These are phyloP conservation scores for Limanda limanda DNA, from an alignment of 2,113 vertebrate genomes.

Conservation along the genomic window DNA sequence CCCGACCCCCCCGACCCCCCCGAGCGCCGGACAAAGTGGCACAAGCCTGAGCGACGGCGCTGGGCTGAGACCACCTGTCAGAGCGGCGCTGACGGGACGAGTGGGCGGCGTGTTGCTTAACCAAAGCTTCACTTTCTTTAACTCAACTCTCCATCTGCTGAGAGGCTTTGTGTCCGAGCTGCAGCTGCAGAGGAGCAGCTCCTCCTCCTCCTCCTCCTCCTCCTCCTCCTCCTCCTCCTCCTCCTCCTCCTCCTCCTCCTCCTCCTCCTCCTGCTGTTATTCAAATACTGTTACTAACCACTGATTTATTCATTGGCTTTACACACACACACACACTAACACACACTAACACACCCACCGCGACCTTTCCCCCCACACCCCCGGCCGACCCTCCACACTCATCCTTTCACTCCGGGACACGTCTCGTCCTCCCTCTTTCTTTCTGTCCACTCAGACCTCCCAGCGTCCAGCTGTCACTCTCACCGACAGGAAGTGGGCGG, in stretches of 20 bases:
- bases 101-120: slow-evolving; percentile 80
- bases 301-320: slow-evolving; percentile 99
- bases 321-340: slow-evolving; percentile 42
- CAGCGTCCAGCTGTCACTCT: slow-evolving; percentile 70
- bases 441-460: slow-evolving; percentile 52
- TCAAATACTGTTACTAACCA: slow-evolving; percentile 88
- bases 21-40: not conserved
- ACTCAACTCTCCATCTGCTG: slow-evolving; percentile 94
- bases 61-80: slow-evolving; percentile 91
- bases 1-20: too few relatives aligned
- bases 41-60: not conserved
- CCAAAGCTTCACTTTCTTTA: slow-evolving; percentile 82
- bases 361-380: slow-evolving; percentile 6
- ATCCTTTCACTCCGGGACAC: slow-evolving; percentile 48
- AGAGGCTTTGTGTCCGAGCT: slow-evolving; percentile 87
- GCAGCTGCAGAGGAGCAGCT: slow-evolving; percentile 79
- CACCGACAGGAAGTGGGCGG: not conserved
- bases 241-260: slow-evolving; percentile 74
- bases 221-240: slow-evolving; percentile 71
- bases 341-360: not conserved
- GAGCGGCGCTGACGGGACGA: slow-evolving; percentile 51
- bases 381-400: slow-evolving; percentile 12
- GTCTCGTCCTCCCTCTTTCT: slow-evolving; percentile 54
- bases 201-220: slow-evolving; percentile 75
- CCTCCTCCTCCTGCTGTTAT: slow-evolving; percentile 77